Conservation (phyloP, 2,888 invertebrate species). For the Palloptera scutellata region DNA sequence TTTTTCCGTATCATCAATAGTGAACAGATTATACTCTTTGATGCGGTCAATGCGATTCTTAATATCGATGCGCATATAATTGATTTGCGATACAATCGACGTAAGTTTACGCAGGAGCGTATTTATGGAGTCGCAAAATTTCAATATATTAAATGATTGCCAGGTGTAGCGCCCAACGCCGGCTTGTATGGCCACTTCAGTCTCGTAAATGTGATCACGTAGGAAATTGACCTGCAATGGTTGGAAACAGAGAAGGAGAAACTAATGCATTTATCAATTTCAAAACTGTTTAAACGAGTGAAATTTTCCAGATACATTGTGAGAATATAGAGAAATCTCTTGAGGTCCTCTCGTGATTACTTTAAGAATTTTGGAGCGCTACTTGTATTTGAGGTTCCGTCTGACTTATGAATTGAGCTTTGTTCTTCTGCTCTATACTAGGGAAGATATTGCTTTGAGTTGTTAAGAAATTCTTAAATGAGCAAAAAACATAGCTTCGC, state of each 20-base stretch:
- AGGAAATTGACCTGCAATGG: conserved; percentile 70
- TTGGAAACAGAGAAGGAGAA: background rate
- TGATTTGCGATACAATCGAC: conserved; percentile 74
- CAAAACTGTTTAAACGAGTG: background rate
- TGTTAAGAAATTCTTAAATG: too few relatives aligned
- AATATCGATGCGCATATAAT: conserved; percentile 73
- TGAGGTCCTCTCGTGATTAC: too few relatives aligned
- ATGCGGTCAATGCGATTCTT: conserved; percentile 68
- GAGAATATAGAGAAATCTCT: too few relatives aligned
- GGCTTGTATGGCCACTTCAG: conserved; percentile 80
- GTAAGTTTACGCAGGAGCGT: conserved; percentile 69
- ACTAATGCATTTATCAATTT: background rate
- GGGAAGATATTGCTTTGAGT: too few relatives aligned
- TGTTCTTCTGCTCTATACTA: too few relatives aligned
- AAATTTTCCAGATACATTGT: background rate
- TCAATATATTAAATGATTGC: conserved; percentile 83
- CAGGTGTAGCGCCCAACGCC: conserved; percentile 85
- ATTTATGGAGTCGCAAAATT: conserved; percentile 72
- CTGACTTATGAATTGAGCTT: too few relatives aligned
- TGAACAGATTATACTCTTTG: conserved; percentile 67
- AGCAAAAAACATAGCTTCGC: too few relatives aligned
- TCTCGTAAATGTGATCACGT: conserved; percentile 73
- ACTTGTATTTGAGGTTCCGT: too few relatives aligned
- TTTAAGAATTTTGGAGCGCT: too few relatives aligned
- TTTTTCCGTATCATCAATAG: conserved; percentile 42